Base-by-base conservation (phyloP, 2,113 vertebrate genomes). In the Microtus oregoni region DNA sequence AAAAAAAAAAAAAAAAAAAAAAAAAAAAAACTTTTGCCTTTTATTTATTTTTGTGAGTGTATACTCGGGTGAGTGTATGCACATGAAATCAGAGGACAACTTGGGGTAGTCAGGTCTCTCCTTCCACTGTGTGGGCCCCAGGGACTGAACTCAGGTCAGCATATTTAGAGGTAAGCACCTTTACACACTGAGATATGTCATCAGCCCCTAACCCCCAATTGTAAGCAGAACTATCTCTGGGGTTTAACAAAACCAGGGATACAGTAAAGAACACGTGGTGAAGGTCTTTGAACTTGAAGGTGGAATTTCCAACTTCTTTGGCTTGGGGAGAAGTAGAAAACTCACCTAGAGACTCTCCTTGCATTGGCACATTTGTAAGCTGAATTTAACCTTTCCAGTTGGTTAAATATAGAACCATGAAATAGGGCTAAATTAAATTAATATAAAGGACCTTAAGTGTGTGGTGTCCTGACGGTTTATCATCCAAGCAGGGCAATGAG, bases 171-270 rank as follows among this genome's bases (percentile, higher is more conserved):
- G 5, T 0, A 35, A 68, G 28, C 5, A 47, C 26, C 38, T 47
- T 65, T 19, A 30, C 26, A 15, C 38, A 30, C 28, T 44, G 38
- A 67, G 63, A 26, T 19, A 44, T 11, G 11, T 28, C 55, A 15
- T 28, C n/a, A 41, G 35, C 1, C 6, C 5, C 30, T 1, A 0
- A 28, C 19, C 20, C 78, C 10, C 28, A 12, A 4, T 76, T 41
- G 28, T 32, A 3, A 72, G 35, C 11, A 73, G 35, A 67, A n/a
- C 4, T 28, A 0, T 9, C 32, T 52, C 52, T 68, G 70, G 70
- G 26, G 70, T 30, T 15, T 86, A 78, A 65, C 38, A 10, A 78
- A 61, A 35, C n/a, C 61, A 82, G 30, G 12, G 67, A 19, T 32
- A 12, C 41, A 30, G 30, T 35, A 14, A 26, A 70, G n/a, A 55